Conservation (phyloP, 2,113 vertebrate species). For the Tragelaphus scriptus region DNA sequence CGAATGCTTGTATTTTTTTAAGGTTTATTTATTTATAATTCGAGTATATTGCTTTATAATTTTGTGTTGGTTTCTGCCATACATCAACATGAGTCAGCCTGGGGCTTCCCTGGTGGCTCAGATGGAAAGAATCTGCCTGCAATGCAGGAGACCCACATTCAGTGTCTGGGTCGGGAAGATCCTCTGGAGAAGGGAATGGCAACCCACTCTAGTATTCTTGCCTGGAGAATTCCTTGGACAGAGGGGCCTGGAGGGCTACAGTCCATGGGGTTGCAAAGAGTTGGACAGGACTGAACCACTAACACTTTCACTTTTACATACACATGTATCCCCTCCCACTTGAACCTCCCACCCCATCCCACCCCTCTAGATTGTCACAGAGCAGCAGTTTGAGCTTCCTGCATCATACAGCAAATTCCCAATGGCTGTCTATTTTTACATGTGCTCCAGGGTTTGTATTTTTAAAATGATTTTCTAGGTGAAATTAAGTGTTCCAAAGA, state of each 20-base stretch:
- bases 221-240: not conserved
- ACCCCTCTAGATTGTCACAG: not conserved
- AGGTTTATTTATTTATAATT: not conserved
- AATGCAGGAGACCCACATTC: not conserved
- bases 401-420: not conserved
- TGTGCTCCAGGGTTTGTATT: not conserved
- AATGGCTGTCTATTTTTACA: not conserved
- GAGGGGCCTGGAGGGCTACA: not conserved
- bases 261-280: not conserved
- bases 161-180: not conserved
- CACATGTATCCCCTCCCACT: not conserved
- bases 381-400: not conserved
- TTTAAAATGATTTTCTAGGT: not conserved
- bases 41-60: not conserved
- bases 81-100: not conserved
- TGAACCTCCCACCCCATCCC: not conserved
- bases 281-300: not conserved
- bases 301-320: not conserved
- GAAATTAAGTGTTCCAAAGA: not conserved
- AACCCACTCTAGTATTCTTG: not conserved
- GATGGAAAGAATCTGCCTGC: not conserved
- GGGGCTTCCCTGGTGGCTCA: not conserved
- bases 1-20: not conserved
- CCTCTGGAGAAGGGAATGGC: not conserved
- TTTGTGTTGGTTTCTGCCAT: not conserved